Conservation (phyloP, 2,797 vertebrate species). For the Ctenosaura bakeri region DNA sequence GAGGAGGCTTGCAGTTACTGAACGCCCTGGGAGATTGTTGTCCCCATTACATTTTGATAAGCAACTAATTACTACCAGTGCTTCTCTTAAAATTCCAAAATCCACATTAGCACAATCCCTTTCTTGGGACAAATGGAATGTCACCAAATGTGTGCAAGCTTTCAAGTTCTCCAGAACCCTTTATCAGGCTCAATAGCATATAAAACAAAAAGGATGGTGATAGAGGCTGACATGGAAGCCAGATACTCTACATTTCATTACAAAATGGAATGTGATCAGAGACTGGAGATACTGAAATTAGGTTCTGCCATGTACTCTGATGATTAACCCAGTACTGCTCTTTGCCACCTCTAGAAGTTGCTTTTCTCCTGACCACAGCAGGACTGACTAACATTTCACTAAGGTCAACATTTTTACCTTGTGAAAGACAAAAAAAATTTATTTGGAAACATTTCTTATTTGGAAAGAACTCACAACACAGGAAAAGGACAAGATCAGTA, state of each 20-base stretch:
- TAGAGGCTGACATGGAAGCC: neutral
- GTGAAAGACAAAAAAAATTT: neutral
- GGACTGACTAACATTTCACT: neutral
- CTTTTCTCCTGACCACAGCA: neutral
- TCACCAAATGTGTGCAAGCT: neutral
- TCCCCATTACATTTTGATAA: neutral
- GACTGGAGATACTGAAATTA: neutral
- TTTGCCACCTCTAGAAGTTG: neutral
- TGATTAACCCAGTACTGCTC: neutral
- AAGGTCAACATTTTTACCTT: neutral
- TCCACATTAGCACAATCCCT: neutral
- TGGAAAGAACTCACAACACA: neutral
- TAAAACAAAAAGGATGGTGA: neutral
- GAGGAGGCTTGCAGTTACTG: too few relatives aligned
- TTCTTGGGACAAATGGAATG: neutral
- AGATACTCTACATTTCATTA: neutral
- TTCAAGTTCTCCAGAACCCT: neutral
- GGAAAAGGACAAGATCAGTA: neutral
- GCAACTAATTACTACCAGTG: neutral
- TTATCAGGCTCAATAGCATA: neutral
- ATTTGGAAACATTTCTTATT: neutral
- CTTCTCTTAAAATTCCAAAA: neutral
- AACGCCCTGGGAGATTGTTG: too few relatives aligned
- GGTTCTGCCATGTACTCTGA: neutral
- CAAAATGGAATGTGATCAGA: neutral